Evolutionary conservation across 2,113 vertebrate species (phyloP), one percentile per base, ranked within the genome.

Genomic region (Hippocampus comes): DNA sequence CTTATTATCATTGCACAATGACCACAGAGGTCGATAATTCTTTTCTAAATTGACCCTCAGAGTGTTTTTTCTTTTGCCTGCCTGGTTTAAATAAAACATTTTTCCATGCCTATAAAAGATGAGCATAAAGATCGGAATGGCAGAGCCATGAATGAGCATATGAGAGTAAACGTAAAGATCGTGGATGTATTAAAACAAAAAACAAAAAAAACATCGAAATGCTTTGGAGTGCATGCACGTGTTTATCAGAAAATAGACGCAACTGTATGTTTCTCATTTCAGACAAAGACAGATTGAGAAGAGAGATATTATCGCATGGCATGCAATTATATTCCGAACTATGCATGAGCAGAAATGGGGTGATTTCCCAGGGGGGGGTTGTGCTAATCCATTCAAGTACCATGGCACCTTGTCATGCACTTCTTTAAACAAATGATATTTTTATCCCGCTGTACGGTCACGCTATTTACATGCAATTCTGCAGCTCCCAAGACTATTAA

Each of bases 371-470:
- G 76, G 67, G 79, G 71, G 68, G 67, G 27, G 76, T 61, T 77
- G 68, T 68, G 27, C 76, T 87, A 87, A 89, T 88, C 86, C 89
- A 87, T 80, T 87, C 80, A 89, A 89, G 80, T 75, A 77, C 84
- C 80, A 81, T 78, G 79, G 83, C 83, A 87, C 85, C 87, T 86
- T 88, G 84, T 87, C 85, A 83, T 79, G 79, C 78, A 81, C 81
- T 78, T 87, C 86, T 86, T 86, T 86, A 89, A 89, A 84, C 82
- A 89, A 87, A 86, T 86, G 78, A 80, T 86, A 86, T 87, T 87
- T 88, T 84, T 84, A 86, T 84, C 82, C 76, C 30, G 60, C 57
- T 68, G 27, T 86, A 72, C 86, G 84, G 81, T 86, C 85, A 84
- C 78, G 73, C 72, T 82, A 73, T 84, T 86, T 84, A 79, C 73